phyloP scores from a whole-genome alignment of 1,140 invertebrate genomes.

The Psilanteris sp. region DNA sequence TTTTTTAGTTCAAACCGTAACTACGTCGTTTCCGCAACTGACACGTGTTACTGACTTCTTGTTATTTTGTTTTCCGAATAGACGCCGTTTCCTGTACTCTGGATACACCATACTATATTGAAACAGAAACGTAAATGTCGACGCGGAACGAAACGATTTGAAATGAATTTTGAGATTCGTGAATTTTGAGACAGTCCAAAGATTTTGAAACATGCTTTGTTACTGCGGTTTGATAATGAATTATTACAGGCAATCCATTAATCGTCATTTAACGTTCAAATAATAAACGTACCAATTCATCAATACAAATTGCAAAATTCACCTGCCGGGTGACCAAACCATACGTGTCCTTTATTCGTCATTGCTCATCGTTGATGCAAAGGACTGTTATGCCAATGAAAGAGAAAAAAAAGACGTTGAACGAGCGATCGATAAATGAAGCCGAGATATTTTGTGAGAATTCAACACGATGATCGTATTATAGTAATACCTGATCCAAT shows the following conservation, averaged over 20 bases:
- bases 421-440: conserved; percentile 38
- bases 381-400: conserved; percentile 14
- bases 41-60: conserved; percentile 1
- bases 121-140: not conserved
- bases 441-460: conserved; percentile 35
- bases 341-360: conserved; percentile 29
- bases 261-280: too few relatives aligned
- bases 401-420: conserved; percentile 17
- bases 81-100: too few relatives aligned
- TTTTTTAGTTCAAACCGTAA: conserved; percentile 12
- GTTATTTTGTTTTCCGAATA: not conserved
- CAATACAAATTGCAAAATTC: conserved; percentile 14
- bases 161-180: too few relatives aligned
- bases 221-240: too few relatives aligned
- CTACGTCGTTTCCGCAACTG: conserved; percentile 12
- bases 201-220: too few relatives aligned
- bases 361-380: conserved; percentile 14
- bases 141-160: not conserved
- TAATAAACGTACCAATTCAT: conserved; percentile 26
- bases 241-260: too few relatives aligned
- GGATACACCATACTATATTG: too few relatives aligned
- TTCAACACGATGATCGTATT: conserved; percentile 34
- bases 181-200: too few relatives aligned
- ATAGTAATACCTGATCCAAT: conserved; percentile 56
- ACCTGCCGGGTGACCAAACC: conserved; percentile 52